Conservation (phyloP, 2,888 invertebrate genomes). For the Ectemnius lituratus region DNA sequence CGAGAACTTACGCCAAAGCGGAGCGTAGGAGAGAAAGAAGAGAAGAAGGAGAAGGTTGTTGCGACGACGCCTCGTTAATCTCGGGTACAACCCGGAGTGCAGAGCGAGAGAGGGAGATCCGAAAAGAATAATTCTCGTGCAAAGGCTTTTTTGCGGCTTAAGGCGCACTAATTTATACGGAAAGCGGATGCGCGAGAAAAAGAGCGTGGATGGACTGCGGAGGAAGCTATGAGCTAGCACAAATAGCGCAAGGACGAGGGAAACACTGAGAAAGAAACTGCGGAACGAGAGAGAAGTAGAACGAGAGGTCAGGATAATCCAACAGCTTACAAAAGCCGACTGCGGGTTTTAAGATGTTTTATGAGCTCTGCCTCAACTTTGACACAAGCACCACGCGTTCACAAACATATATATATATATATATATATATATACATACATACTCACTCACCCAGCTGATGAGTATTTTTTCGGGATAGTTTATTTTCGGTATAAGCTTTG, state of each 20-base stretch:
- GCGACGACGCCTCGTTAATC: conserved; percentile 55
- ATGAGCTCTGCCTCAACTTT: conserved; percentile 38
- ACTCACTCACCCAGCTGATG: conserved; percentile 5
- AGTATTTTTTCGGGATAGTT: conserved; percentile 14
- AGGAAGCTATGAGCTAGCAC: conserved; percentile 36
- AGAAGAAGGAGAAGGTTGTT: conserved; percentile 29
- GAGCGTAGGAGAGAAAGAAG: conserved; percentile 32
- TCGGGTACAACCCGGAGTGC: conserved; percentile 41
- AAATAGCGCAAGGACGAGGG: too few species aligned
- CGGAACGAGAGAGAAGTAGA: too few species aligned
- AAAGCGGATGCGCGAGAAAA: conserved; percentile 34
- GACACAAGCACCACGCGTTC: conserved; percentile 22
- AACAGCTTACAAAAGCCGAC: conserved; percentile 37
- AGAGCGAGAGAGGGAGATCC: neutral
- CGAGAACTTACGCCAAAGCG: conserved; percentile 14
- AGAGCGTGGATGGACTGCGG: conserved; percentile 40
- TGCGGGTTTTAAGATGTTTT: conserved; percentile 40
- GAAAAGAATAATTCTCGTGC: conserved; percentile 40
- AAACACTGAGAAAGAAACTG: too few species aligned
- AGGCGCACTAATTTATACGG: conserved; percentile 55
- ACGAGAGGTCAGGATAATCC: conserved; percentile 45
- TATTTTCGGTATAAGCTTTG: conserved; percentile 23
- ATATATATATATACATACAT: too few species aligned
- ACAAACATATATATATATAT: too few species aligned
- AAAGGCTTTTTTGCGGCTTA: conserved; percentile 54